phyloP scores from a whole-genome alignment of 2,797 vertebrate genomes.

The Oreochromis grahami region DNA sequence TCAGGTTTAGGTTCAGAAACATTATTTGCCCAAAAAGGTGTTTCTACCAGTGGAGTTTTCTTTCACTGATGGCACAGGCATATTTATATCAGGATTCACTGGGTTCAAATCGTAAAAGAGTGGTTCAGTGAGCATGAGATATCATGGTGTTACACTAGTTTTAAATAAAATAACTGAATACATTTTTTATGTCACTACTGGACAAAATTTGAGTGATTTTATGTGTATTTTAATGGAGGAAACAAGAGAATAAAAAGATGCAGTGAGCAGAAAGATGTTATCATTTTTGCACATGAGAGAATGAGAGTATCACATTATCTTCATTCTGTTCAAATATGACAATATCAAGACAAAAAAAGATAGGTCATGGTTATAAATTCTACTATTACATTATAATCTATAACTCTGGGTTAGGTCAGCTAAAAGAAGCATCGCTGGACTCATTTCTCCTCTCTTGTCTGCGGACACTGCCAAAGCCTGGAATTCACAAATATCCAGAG shows the following conservation, averaged over 20 bases:
- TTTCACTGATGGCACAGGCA: neutral
- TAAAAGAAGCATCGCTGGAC: slow-evolving; percentile 70
- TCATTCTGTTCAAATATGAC: neutral
- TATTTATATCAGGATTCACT: neutral
- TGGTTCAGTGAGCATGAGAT: neutral
- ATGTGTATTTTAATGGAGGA: neutral
- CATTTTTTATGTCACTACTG: neutral
- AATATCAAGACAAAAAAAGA: slow-evolving; percentile 30
- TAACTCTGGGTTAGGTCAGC: slow-evolving; percentile 65
- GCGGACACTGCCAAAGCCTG: slow-evolving; percentile 57
- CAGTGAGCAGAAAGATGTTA: neutral
- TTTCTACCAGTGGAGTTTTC: neutral
- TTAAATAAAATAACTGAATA: neutral
- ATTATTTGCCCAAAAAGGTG: neutral
- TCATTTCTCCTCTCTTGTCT: slow-evolving; percentile 58
- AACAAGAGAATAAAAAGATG: neutral
- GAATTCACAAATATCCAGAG: slow-evolving; percentile 60
- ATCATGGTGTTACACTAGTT: neutral
- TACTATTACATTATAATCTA: slow-evolving; percentile 40
- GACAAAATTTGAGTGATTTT: neutral
- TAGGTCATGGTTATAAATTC: slow-evolving; percentile 49
- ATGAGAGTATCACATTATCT: neutral
- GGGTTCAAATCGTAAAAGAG: neutral
- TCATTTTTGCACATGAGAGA: neutral
- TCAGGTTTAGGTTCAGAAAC: neutral